Evolutionary conservation across 2,888 invertebrate species (phyloP).

Genomic region (Anoplius nigerrimus): DNA sequence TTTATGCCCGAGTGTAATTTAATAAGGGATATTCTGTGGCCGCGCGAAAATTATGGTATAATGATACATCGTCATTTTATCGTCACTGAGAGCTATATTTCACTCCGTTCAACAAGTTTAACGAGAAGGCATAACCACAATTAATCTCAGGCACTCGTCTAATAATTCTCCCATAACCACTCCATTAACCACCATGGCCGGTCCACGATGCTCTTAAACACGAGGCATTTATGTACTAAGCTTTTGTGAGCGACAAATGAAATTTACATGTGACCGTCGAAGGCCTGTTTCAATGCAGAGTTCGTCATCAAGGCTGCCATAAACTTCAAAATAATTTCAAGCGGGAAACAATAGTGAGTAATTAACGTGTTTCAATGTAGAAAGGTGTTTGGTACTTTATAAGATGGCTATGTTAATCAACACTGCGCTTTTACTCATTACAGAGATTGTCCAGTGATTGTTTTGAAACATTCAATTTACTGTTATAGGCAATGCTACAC

Average conservation of each 20-base stretch:
- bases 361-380: too few relatives aligned
- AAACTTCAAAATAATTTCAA: too few relatives aligned
- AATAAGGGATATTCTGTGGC: slow-evolving; percentile 19
- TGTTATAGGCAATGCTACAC: too few relatives aligned
- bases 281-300: slow-evolving; percentile 23
- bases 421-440: too few relatives aligned
- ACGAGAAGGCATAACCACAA: slow-evolving; percentile 56
- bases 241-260: slow-evolving; percentile 24
- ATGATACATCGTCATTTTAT: slow-evolving; percentile 47
- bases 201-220: slow-evolving; percentile 35
- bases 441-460: too few relatives aligned
- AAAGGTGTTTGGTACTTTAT: too few relatives aligned
- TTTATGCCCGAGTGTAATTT: slow-evolving; percentile 1
- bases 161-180: slow-evolving; percentile 58
- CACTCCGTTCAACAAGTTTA: slow-evolving; percentile 50
- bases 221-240: slow-evolving; percentile 18
- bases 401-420: too few relatives aligned
- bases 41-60: slow-evolving; percentile 42
- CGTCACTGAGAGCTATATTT: slow-evolving; percentile 53
- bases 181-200: slow-evolving; percentile 51
- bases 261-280: slow-evolving; percentile 43
- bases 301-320: not conserved
- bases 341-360: too few relatives aligned
- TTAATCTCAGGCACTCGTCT: slow-evolving; percentile 56
- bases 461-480: too few relatives aligned